Evolutionary conservation across 2,113 vertebrate species (phyloP).

Genomic region (Anguilla rostrata): DNA sequence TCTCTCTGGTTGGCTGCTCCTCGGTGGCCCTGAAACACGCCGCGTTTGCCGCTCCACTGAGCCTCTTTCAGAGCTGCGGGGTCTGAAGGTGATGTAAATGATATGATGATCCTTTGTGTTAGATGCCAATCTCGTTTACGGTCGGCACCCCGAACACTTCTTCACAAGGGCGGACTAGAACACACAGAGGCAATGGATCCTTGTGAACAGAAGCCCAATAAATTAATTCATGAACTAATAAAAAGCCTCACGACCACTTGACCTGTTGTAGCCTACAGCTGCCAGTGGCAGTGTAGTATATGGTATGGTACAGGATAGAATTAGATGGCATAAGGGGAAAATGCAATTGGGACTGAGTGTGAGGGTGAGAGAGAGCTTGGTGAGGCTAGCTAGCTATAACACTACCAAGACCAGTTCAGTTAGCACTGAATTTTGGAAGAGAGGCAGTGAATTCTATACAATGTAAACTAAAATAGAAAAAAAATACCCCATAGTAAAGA

Average conservation of each 20-base stretch:
- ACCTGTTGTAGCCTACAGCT: too few species aligned
- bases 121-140: conserved; percentile 59
- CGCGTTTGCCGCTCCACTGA: conserved; percentile 65
- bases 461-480: too few species aligned
- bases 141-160: conserved; percentile 37
- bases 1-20: conserved; percentile 62
- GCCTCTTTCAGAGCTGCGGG: conserved; percentile 44
- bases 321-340: not conserved
- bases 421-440: not conserved
- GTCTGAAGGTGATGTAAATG: conserved; percentile 70
- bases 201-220: not conserved
- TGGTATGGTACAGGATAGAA: too few species aligned
- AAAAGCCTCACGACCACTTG: too few species aligned
- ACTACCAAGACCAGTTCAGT: too few species aligned
- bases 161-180: not conserved
- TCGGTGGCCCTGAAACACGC: conserved; percentile 68
- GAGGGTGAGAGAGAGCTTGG: not conserved
- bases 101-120: conserved; percentile 64
- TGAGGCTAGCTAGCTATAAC: too few species aligned
- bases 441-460: not conserved
- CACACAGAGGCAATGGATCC: not conserved
- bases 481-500: too few species aligned
- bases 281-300: too few species aligned
- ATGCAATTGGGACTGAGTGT: not conserved
- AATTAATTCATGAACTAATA: too few species aligned